phyloP scores from a whole-genome alignment of 2,797 vertebrate genomes.

The Hylomyscus alleni region DNA sequence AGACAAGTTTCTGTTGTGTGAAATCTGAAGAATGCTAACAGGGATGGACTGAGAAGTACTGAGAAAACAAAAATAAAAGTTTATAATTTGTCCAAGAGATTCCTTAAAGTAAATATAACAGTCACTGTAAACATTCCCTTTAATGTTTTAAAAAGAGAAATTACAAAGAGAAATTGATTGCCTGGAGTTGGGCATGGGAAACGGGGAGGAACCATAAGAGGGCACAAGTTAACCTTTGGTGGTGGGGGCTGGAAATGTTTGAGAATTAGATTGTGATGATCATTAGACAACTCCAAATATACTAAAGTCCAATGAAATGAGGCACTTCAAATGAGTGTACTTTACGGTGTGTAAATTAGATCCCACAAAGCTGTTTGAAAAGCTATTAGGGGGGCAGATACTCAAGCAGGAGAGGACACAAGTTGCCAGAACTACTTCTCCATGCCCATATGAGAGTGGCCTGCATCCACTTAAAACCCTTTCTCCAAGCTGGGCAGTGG shows the following conservation, averaged over 20 bases:
- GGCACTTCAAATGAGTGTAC: background rate
- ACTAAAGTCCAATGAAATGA: constrained; percentile 39
- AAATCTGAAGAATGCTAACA: constrained; percentile 27
- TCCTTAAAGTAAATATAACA: constrained; percentile 46
- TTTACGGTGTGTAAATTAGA: constrained; percentile 25
- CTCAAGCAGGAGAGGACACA: background rate
- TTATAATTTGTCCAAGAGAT: constrained; percentile 56
- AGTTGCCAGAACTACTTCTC: background rate
- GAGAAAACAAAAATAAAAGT: constrained; percentile 41
- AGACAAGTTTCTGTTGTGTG: constrained; percentile 9
- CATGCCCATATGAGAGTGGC: background rate
- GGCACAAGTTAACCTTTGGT: background rate
- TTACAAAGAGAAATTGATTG: constrained; percentile 38
- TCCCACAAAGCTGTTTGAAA: constrained; percentile 5
- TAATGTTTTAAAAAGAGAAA: constrained; percentile 59
- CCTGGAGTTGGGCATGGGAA: background rate
- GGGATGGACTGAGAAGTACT: constrained; percentile 18
- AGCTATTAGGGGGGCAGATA: background rate
- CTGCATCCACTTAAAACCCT: background rate
- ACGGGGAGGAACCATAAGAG: background rate
- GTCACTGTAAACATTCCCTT: constrained; percentile 22
- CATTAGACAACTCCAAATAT: background rate
- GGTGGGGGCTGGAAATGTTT: background rate
- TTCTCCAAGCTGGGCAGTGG: too few species aligned
- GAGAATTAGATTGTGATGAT: constrained; percentile 17